phyloP scores from a whole-genome alignment of 2,797 vertebrate species.

The Syngnathus acus region DNA sequence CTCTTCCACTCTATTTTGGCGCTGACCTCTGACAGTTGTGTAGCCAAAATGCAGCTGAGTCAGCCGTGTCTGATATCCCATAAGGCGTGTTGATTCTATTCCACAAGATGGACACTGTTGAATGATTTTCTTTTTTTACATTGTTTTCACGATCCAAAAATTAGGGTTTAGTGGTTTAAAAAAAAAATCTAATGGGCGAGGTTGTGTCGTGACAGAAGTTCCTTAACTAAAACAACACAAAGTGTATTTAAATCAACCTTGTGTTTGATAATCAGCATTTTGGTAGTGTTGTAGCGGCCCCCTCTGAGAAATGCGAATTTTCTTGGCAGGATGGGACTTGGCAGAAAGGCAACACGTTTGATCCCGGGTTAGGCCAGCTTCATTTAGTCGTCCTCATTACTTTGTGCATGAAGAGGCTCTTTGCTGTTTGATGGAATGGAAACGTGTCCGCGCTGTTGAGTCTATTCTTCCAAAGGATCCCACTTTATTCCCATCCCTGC shows the following conservation, averaged over 20 bases:
- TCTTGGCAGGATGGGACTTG: constrained; percentile 2
- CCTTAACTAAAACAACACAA: constrained; percentile 17
- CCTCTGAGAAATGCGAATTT: constrained; percentile 6
- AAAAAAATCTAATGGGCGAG: too few species aligned
- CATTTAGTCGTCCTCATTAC: constrained; percentile 11
- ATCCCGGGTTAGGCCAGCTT: background rate
- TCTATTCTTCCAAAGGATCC: constrained; percentile 1
- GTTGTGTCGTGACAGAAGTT: background rate
- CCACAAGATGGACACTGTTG: background rate
- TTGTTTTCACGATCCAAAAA: too few species aligned
- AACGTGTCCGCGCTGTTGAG: background rate
- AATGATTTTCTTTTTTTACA: background rate
- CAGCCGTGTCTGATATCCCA: background rate
- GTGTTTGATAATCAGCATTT: background rate
- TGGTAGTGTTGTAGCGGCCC: background rate
- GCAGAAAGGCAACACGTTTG: constrained; percentile 2
- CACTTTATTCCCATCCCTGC: background rate
- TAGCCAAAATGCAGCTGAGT: background rate
- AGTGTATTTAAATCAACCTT: constrained; percentile 6
- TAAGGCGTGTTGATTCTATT: background rate
- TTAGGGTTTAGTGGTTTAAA: too few species aligned
- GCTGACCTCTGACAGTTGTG: background rate
- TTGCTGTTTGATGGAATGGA: constrained; percentile 5
- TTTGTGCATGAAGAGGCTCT: background rate
- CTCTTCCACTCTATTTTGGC: background rate